phyloP scores from a whole-genome alignment of 2,888 invertebrate species.

The Nephrotoma appendiculata region DNA sequence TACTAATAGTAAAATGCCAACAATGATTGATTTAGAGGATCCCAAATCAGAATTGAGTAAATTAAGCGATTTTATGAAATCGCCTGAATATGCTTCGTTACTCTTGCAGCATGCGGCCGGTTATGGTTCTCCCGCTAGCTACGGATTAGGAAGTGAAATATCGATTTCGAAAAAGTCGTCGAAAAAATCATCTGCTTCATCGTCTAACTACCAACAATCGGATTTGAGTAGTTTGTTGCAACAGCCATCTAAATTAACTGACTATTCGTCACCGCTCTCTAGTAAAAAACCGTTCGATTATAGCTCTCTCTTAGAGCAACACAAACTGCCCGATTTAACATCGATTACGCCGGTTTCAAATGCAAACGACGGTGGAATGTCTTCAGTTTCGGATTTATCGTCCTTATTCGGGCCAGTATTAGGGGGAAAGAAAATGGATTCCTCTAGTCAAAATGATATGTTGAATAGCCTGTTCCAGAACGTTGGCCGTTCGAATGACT shows the following conservation, averaged over 20 bases:
- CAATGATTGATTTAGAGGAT: slow-evolving; percentile 30
- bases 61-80: slow-evolving; percentile 31
- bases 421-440: slow-evolving; percentile 16
- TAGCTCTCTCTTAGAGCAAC: background rate
- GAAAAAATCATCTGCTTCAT: background rate
- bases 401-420: slow-evolving; percentile 17
- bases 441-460: slow-evolving; percentile 7
- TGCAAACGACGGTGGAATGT: slow-evolving; percentile 9
- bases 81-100: slow-evolving; percentile 31
- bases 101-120: slow-evolving; percentile 29
- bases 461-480: slow-evolving; percentile 6
- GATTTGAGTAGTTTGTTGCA: background rate
- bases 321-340: slow-evolving; percentile 14
- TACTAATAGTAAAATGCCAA: slow-evolving; percentile 28
- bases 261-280: slow-evolving; percentile 1
- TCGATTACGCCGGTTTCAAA: slow-evolving; percentile 29
- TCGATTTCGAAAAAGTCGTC: background rate
- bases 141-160: background rate
- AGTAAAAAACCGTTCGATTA: background rate
- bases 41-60: slow-evolving; percentile 31
- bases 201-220: background rate
- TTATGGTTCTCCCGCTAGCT: background rate
- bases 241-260: slow-evolving; percentile 5
- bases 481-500: slow-evolving; percentile 13
- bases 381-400: slow-evolving; percentile 7